These are phyloP conservation scores for Miniopterus natalensis DNA, from an alignment of 2,113 vertebrate species.

Conservation along the genomic window DNA sequence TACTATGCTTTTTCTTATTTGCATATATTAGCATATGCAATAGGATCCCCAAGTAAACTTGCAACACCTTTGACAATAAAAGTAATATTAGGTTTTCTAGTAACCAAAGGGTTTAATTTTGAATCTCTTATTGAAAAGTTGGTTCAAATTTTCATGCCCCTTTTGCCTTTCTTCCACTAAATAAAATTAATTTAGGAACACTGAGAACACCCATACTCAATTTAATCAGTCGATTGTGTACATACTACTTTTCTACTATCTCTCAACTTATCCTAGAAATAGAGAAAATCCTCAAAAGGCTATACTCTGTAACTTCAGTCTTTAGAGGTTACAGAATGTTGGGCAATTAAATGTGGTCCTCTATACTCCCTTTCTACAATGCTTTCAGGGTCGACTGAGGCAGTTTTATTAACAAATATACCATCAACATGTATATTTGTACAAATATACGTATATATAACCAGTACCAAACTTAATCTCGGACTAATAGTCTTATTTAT, in stretches of 20 bases:
- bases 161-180: background rate
- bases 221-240: background rate
- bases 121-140: background rate
- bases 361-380: background rate
- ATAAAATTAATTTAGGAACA: conserved; percentile 9
- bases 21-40: background rate
- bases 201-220: background rate
- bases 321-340: background rate
- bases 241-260: background rate
- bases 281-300: background rate
- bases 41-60: background rate
- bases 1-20: background rate
- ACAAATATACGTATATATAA: background rate
- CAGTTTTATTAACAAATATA: background rate
- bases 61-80: background rate
- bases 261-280: background rate
- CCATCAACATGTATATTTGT: background rate
- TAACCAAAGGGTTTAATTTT: background rate
- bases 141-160: background rate
- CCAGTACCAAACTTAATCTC: background rate
- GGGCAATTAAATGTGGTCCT: background rate
- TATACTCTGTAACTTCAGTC: background rate
- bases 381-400: background rate
- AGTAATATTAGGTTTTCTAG: background rate
- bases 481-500: background rate